Base-by-base conservation (phyloP, 2,797 vertebrate genomes). In the Carcharodon carcharias region DNA sequence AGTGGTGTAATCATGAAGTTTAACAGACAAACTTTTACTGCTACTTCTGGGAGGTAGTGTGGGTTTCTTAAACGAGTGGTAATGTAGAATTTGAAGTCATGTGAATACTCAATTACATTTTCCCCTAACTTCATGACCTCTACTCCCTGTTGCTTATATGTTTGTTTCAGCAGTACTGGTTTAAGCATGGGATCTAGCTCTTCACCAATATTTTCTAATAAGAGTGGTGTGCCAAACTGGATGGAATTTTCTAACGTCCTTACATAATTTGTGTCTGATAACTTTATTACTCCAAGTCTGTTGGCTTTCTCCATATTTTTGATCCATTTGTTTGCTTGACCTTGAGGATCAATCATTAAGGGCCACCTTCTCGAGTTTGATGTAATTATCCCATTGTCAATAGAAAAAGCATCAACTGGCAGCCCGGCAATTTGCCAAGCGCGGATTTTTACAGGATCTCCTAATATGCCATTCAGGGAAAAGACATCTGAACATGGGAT, bases 1-100 rank as follows among this genome's bases (percentile, higher is more conserved):
- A 99, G 97, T 26, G 99, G 99, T 0, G 99, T 99, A 97, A 99
- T 99, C 99, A 99, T 99, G 71, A 99, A 99, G 97, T 99, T 99
- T 95, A 99, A 98, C 28, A 99, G 97, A 96, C 99, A 99, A 96
- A 99, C 99, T 97, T 99, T 99, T 91, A 99, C 98, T 0, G 99
- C 98, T 16, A 99, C 98, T 97, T 99, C 99, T 12, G 99, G 99
- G 65, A 99, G 98, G 97, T 99, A 99, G 97, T 99, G 99, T n/a
- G 99, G 99, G 97, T 99, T 99, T 97, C 99, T 98, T 97, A 99
- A 97, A 35, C 98, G 97, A 0, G 99, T 99, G 67, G 99, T 99
- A 96, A 99, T 99, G 96, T 99, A 99, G 95, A 99, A 98, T 96
- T 98, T 97, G 97, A 99, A 99, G 96, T 99, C 98, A 96, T 96